Conservation (phyloP, 2,797 vertebrate species). For the Protonibea diacanthus region DNA sequence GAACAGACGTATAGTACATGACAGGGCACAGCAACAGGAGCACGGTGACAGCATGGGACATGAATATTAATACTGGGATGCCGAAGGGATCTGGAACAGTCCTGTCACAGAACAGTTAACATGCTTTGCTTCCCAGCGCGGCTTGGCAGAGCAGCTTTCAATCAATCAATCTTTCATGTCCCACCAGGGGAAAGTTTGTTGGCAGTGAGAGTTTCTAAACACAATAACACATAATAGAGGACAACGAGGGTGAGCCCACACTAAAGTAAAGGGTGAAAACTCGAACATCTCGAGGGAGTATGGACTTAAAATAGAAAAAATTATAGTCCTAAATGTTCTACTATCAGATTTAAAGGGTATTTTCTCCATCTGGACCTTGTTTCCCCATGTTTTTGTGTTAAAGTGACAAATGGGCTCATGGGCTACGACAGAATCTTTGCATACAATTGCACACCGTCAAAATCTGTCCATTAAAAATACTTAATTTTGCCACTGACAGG, state of each 20-base stretch:
- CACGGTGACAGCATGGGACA: slow-evolving; percentile 64
- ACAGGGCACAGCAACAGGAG: slow-evolving; percentile 59
- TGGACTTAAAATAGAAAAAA: slow-evolving; percentile 2
- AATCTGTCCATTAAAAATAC: too few relatives aligned
- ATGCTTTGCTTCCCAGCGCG: slow-evolving; percentile 47
- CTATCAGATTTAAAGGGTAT: background rate
- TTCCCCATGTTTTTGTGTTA: too few relatives aligned
- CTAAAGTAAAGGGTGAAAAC: slow-evolving; percentile 21
- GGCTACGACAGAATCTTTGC: too few relatives aligned
- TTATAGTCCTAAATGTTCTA: background rate
- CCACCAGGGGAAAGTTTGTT: slow-evolving; percentile 43
- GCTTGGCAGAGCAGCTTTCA: slow-evolving; percentile 64
- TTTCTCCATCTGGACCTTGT: too few relatives aligned
- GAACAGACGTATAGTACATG: slow-evolving; percentile 67
- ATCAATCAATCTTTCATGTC: slow-evolving; percentile 68
- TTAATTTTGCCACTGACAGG: too few relatives aligned
- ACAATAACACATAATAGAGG: slow-evolving; percentile 42
- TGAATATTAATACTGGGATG: slow-evolving; percentile 73
- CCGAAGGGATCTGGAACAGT: slow-evolving; percentile 60
- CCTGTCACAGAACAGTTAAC: slow-evolving; percentile 51
- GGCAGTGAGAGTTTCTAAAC: slow-evolving; percentile 47
- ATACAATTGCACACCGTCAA: too few relatives aligned
- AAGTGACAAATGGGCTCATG: too few relatives aligned
- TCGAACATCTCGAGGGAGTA: background rate
- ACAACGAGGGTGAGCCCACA: slow-evolving; percentile 28